Evolutionary conservation across 1,140 invertebrate species (phyloP).

Genomic region (Ostrea edulis): DNA sequence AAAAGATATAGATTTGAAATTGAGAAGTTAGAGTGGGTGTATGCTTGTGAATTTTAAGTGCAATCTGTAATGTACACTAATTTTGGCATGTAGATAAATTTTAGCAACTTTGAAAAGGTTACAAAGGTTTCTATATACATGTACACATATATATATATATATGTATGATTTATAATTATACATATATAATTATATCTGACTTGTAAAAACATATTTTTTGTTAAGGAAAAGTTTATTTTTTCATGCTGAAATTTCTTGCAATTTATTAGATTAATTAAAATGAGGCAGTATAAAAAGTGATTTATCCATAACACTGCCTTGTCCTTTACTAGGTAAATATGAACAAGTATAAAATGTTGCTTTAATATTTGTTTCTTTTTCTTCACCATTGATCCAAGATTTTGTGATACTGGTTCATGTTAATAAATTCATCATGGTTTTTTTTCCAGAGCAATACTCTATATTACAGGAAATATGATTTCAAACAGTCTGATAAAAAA

Average conservation of each 20-base stretch:
- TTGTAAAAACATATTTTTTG: too few species aligned
- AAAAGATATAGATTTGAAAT: background rate
- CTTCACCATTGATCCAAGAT: background rate
- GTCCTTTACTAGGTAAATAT: background rate
- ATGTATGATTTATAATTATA: too few species aligned
- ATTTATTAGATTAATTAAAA: background rate
- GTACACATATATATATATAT: too few species aligned
- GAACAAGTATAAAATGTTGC: background rate
- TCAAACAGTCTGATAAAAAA: background rate
- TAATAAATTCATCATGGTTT: background rate
- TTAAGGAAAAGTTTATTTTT: background rate
- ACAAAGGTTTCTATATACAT: too few species aligned
- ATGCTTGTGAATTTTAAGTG: background rate
- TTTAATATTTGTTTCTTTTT: constrained; percentile 10
- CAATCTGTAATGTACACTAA: too few species aligned
- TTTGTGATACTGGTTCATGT: constrained; percentile 18
- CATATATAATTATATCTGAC: too few species aligned
- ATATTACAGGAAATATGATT: background rate
- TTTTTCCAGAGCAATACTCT: background rate
- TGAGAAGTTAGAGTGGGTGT: background rate
- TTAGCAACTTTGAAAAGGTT: too few species aligned
- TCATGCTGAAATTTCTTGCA: background rate
- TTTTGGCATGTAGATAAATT: too few species aligned
- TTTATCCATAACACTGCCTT: background rate
- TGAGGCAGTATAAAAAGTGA: background rate